These are phyloP conservation scores for Saturnia japonica DNA, from an alignment of 2,888 invertebrate genomes.

Conservation along the genomic window DNA sequence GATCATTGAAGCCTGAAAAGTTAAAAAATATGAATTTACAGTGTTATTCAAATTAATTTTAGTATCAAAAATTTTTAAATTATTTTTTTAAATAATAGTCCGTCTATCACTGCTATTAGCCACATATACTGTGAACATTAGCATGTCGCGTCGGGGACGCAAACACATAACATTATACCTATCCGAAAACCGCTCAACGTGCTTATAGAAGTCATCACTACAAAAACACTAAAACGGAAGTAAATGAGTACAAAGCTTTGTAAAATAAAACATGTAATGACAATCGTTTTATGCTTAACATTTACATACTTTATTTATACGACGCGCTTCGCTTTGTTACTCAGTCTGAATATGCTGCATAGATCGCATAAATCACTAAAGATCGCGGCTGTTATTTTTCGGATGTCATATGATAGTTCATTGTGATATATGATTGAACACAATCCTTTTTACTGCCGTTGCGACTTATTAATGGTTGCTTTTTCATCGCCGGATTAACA, in stretches of 20 bases:
- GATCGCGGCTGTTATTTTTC: conserved; percentile 59
- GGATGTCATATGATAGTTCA: conserved; percentile 57
- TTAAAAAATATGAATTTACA: too few relatives aligned
- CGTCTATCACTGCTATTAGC: too few relatives aligned
- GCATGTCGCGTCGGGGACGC: too few relatives aligned
- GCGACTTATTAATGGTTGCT: conserved; percentile 59
- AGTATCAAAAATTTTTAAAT: too few relatives aligned
- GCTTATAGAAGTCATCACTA: too few relatives aligned
- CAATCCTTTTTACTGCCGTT: conserved; percentile 59
- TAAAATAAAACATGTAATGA: conserved; percentile 30
- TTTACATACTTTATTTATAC: conserved; percentile 45
- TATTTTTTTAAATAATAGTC: too few relatives aligned
- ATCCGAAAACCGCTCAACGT: too few relatives aligned
- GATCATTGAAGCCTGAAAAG: too few relatives aligned
- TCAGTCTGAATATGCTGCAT: conserved; percentile 40
- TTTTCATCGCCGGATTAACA: conserved; percentile 61
- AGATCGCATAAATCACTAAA: conserved; percentile 53
- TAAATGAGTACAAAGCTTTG: background rate
- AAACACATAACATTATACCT: too few relatives aligned
- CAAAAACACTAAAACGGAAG: background rate
- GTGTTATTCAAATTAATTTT: too few relatives aligned
- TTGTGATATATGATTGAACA: conserved; percentile 61
- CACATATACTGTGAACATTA: too few relatives aligned
- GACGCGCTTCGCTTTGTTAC: conserved; percentile 35
- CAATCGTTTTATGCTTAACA: conserved; percentile 46